Evolutionary conservation across 2,888 invertebrate genomes (phyloP).

Genomic region (Zhuqinia jingwanae): DNA sequence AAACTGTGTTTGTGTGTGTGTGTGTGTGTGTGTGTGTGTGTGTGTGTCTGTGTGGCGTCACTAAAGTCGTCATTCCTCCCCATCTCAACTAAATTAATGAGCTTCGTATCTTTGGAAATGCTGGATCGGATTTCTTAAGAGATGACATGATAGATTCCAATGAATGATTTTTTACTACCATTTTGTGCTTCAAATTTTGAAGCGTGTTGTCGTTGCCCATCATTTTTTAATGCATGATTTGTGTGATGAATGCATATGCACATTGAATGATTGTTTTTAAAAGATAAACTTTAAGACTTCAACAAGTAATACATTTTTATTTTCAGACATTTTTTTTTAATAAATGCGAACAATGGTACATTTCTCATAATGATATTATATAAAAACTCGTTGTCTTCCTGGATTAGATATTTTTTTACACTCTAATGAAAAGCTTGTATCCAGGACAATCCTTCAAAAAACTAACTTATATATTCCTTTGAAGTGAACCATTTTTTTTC

Average conservation of each 20-base stretch:
- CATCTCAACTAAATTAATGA: too few relatives aligned
- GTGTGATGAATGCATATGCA: not conserved
- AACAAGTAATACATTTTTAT: conserved; percentile 69
- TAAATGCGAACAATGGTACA: conserved; percentile 73
- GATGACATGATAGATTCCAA: too few relatives aligned
- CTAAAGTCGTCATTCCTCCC: too few relatives aligned
- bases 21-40: too few relatives aligned
- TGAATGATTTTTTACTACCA: too few relatives aligned
- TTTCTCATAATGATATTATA: conserved; percentile 42
- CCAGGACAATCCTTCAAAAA: conserved; percentile 35
- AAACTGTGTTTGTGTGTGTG: too few relatives aligned
- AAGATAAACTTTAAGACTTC: conserved; percentile 24
- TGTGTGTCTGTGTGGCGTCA: too few relatives aligned
- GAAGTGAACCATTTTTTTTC: conserved; percentile 7
- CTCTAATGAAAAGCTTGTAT: conserved; percentile 39
- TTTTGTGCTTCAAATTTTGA: not conserved
- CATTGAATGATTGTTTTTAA: not conserved
- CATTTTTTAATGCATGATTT: too few relatives aligned
- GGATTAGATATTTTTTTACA: conserved; percentile 44
- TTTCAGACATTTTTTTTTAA: conserved; percentile 64
- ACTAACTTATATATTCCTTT: conserved; percentile 7
- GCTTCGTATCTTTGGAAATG: too few relatives aligned
- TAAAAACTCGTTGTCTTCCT: conserved; percentile 70
- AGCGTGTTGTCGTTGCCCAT: too few relatives aligned
- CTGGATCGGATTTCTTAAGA: too few relatives aligned